A percentile compares a stretch with the other conserved stretches of the same genome.
Evolutionary conservation across 2,888 invertebrate species (phyloP).

Genomic region (Plagodis dolabraria): DNA sequence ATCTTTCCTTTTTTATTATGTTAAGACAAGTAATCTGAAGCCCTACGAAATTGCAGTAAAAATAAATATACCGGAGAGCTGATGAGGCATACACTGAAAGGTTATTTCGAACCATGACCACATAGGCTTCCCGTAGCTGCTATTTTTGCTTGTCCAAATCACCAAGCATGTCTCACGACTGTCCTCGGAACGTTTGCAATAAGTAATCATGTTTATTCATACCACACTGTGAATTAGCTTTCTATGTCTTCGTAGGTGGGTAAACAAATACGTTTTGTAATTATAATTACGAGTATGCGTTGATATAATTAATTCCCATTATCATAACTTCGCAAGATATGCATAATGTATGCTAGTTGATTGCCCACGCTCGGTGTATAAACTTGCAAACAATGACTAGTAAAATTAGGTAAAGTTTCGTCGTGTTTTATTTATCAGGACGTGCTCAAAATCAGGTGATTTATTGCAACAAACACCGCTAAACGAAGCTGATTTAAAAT

Average conservation of each 20-base stretch:
- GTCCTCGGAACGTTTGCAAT: constrained; percentile 24
- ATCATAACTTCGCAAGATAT: constrained; percentile 17
- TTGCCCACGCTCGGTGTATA: constrained; percentile 4
- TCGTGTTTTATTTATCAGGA: no score
- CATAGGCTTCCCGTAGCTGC: constrained; percentile 22
- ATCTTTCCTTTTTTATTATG: no score
- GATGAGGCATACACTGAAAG: constrained; percentile 21
- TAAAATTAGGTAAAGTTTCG: neutral
- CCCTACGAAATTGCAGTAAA: neutral
- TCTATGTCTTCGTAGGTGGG: constrained; percentile 21
- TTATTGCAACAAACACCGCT: no score
- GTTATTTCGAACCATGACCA: constrained; percentile 25
- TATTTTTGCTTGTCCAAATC: constrained; percentile 25
- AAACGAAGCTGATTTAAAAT: no score
- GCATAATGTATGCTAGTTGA: neutral
- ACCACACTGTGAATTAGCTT: constrained; percentile 12
- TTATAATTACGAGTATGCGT: constrained; percentile 10
- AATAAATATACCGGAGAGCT: constrained; percentile 12
- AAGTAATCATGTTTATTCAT: constrained; percentile 26
- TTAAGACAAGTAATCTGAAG: neutral
- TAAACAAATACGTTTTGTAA: constrained; percentile 9
- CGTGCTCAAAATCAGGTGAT: no score
- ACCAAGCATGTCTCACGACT: constrained; percentile 4
- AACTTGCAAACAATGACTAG: neutral
- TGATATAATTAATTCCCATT: constrained; percentile 21